Conservation (phyloP, 2,888 invertebrate genomes). For the Crematogaster levior region DNA sequence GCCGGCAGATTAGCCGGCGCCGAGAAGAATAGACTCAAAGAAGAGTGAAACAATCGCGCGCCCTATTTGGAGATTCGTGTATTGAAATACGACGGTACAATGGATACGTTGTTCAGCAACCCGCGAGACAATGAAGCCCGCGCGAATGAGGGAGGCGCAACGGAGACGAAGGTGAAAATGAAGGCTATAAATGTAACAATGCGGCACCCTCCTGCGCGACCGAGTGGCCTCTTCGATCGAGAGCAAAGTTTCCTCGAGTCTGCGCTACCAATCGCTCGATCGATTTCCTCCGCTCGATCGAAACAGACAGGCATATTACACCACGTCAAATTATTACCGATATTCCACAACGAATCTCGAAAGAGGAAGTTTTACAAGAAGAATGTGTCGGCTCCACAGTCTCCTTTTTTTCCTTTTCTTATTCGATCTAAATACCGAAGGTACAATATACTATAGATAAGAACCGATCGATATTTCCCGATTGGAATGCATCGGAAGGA, state of each 20-base stretch:
- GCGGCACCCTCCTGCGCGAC: constrained; percentile 76
- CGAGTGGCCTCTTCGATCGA: constrained; percentile 65
- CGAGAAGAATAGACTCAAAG: constrained; percentile 58
- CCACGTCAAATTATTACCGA: constrained; percentile 23
- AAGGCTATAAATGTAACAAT: constrained; percentile 70
- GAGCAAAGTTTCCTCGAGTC: constrained; percentile 55
- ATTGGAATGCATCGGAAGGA: constrained; percentile 25
- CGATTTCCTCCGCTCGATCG: constrained; percentile 47
- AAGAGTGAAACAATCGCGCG: constrained; percentile 70
- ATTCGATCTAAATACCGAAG: too few species aligned
- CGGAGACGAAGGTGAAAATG: constrained; percentile 50
- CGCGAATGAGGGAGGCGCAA: constrained; percentile 48
- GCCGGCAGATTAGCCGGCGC: constrained; percentile 67
- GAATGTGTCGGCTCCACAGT: not conserved
- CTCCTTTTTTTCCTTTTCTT: not conserved
- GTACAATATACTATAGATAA: too few species aligned
- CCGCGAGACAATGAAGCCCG: constrained; percentile 53
- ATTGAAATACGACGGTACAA: constrained; percentile 71
- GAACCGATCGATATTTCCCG: not conserved
- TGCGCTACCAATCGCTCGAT: constrained; percentile 45
- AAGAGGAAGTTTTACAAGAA: constrained; percentile 1
- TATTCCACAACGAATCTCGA: constrained; percentile 25
- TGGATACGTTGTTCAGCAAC: constrained; percentile 56
- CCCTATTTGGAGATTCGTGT: constrained; percentile 66
- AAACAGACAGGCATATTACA: not conserved